A percentile compares a stretch with the other conserved stretches of the same genome.
Conservation (phyloP, 2,888 invertebrate genomes). For the Neocrepidodera transversa region DNA sequence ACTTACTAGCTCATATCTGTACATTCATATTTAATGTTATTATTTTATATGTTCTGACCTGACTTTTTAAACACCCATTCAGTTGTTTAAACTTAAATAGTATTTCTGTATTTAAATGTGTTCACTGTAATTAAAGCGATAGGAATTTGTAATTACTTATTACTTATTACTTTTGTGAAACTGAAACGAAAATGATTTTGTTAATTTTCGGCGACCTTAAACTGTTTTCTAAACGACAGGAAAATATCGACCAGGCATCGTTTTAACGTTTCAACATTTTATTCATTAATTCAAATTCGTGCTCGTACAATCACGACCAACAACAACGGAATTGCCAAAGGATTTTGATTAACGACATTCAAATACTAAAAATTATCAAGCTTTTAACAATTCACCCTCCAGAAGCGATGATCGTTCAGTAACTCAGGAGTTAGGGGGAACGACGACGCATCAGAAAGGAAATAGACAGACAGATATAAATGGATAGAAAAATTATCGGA, state of each 20-base stretch:
- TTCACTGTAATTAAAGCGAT: too few relatives aligned
- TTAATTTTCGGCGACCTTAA: too few relatives aligned
- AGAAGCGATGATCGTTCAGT: conserved; percentile 47
- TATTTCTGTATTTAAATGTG: too few relatives aligned
- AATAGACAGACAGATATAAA: conserved; percentile 75
- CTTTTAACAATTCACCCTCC: conserved; percentile 56
- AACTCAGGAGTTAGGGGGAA: conserved; percentile 48
- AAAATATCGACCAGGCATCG: conserved; percentile 14
- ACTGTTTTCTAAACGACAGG: conserved; percentile 8
- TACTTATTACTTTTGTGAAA: too few relatives aligned
- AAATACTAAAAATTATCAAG: conserved; percentile 54
- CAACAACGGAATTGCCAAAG: conserved; percentile 41
- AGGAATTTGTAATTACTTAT: too few relatives aligned
- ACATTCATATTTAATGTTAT: too few relatives aligned
- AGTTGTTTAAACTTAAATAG: too few relatives aligned
- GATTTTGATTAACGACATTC: conserved; percentile 52
- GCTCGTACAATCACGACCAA: conserved; percentile 32
- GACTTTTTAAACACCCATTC: too few relatives aligned
- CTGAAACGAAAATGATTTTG: too few relatives aligned
- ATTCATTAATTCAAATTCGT: conserved; percentile 31
- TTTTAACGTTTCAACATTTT: conserved; percentile 20
- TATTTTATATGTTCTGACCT: too few relatives aligned
- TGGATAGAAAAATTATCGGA: conserved; percentile 74
- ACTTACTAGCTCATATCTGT: too few relatives aligned
- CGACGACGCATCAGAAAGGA: conserved; percentile 63